Evolutionary conservation across 2,113 vertebrate species (phyloP).

Genomic region (Nansenia antarctica): DNA sequence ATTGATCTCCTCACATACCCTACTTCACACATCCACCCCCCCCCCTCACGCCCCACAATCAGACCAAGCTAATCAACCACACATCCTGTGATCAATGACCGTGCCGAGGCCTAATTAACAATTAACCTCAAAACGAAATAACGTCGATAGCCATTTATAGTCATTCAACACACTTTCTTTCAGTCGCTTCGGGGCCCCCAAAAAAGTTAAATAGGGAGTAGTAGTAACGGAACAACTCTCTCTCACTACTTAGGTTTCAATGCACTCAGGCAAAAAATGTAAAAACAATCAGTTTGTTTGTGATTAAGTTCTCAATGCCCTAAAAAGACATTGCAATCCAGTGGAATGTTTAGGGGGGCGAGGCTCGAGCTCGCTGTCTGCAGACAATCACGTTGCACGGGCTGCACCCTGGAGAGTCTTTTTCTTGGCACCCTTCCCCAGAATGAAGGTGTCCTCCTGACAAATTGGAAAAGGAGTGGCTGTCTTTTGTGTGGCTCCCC

Average conservation of each 20-base stretch:
- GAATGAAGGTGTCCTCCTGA: conserved; percentile 46
- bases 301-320: conserved; percentile 36
- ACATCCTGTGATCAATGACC: too few relatives aligned
- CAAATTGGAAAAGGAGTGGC: conserved; percentile 50
- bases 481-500: too few relatives aligned
- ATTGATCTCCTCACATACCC: not conserved
- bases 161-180: too few relatives aligned
- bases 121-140: too few relatives aligned
- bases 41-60: conserved; percentile 36
- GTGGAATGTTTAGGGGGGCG: conserved; percentile 14
- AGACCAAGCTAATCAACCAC: conserved; percentile 19
- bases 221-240: too few relatives aligned
- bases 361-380: not conserved
- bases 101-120: not conserved
- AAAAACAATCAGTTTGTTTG: conserved; percentile 43
- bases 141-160: conserved; percentile 43
- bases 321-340: conserved; percentile 34
- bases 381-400: too few relatives aligned
- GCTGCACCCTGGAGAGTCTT: not conserved
- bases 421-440: conserved; percentile 5
- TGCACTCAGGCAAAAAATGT: too few relatives aligned
- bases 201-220: too few relatives aligned
- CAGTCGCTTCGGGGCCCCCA: too few relatives aligned
- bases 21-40: not conserved
- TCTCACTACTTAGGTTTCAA: too few relatives aligned